Percentiles rank a stretch among this genome's conserved stretches.
Conservation (phyloP, 2,888 invertebrate genomes). For the Coleophora flavipennella region DNA sequence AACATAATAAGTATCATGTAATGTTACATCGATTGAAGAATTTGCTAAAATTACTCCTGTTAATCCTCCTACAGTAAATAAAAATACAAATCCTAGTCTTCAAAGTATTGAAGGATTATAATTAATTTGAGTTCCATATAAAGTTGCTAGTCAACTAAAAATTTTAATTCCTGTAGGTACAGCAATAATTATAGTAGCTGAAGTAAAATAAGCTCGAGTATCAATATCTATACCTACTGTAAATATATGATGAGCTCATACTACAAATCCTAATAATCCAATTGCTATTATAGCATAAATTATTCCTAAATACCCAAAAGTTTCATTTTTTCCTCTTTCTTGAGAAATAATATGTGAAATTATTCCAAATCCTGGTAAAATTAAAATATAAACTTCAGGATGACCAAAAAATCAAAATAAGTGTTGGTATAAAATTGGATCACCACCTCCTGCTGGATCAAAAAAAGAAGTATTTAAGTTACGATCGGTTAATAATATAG, state of each 20-base stretch:
- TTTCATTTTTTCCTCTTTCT: constrained; percentile 82
- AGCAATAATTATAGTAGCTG: constrained; percentile 90
- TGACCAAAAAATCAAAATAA: constrained; percentile 92
- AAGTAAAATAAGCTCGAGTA: constrained; percentile 87
- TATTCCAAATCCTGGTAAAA: constrained; percentile 87
- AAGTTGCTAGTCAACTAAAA: constrained; percentile 81
- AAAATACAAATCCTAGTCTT: constrained; percentile 82
- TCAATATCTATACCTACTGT: constrained; percentile 88
- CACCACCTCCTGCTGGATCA: constrained; percentile 85
- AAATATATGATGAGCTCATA: constrained; percentile 90
- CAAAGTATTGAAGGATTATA: constrained; percentile 75
- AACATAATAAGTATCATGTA: constrained; percentile 90
- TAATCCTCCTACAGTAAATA: constrained; percentile 84
- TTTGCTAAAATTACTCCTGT: constrained; percentile 80
- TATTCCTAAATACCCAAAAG: constrained; percentile 81
- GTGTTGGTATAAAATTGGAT: constrained; percentile 86
- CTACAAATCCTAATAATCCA: constrained; percentile 87
- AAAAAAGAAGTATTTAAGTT: constrained; percentile 88
- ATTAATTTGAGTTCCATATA: constrained; percentile 76
- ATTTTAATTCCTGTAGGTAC: constrained; percentile 89
- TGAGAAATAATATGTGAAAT: constrained; percentile 84
- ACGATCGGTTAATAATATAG: constrained; percentile 84
- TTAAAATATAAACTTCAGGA: constrained; percentile 90
- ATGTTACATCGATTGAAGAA: constrained; percentile 81
- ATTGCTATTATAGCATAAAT: constrained; percentile 89